Evolutionary conservation across 2,888 invertebrate genomes (phyloP).

Genomic region (Orthonevra nobilis): DNA sequence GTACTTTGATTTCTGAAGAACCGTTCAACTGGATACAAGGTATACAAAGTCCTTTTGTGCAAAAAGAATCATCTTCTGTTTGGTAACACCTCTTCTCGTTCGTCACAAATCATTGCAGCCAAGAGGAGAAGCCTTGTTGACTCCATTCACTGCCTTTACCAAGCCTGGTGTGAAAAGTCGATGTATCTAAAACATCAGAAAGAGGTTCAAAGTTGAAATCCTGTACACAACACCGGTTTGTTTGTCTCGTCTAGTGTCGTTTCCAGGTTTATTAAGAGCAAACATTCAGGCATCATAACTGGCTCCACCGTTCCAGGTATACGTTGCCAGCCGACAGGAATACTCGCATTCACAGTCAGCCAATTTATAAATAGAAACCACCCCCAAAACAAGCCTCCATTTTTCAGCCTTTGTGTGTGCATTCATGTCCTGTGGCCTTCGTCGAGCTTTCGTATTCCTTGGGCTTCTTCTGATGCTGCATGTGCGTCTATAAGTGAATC

Average conservation of each 20-base stretch:
- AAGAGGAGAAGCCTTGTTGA: no score
- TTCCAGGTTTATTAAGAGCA: constrained; percentile 59
- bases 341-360: constrained; percentile 31
- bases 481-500: constrained; percentile 52
- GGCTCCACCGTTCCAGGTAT: background rate
- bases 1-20: no score
- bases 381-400: no score
- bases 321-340: background rate
- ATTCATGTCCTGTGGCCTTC: constrained; percentile 17
- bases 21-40: no score
- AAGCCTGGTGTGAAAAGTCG: constrained; percentile 56
- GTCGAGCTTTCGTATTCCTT: background rate
- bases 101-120: no score
- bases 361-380: no score
- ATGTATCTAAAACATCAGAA: background rate
- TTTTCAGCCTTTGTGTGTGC: constrained; percentile 25
- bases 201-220: constrained; percentile 34
- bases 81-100: no score
- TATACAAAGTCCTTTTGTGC: no score
- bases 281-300: constrained; percentile 24
- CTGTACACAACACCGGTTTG: constrained; percentile 13
- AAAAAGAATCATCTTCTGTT: no score
- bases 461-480: background rate
- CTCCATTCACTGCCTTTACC: no score
- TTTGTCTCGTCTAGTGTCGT: constrained; percentile 62